Evolutionary conservation across 2,888 invertebrate species (phyloP).

Genomic region (Tetranychus piercei): DNA sequence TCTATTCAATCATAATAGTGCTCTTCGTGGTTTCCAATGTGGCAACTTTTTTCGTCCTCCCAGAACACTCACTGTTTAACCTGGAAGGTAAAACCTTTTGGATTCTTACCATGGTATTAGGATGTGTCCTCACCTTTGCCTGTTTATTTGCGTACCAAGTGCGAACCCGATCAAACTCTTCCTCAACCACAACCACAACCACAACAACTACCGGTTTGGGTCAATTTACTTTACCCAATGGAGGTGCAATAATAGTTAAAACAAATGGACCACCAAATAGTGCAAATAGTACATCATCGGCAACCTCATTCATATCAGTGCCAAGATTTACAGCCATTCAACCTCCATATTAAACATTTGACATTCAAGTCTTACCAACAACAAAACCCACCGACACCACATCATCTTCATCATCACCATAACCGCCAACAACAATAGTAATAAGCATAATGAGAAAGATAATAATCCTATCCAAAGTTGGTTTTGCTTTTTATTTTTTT

Average conservation of each 20-base stretch:
- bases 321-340: constrained; percentile 6
- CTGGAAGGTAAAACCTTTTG: not conserved
- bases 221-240: not conserved
- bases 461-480: too few relatives aligned
- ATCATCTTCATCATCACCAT: not conserved
- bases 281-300: not conserved
- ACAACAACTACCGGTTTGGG: not conserved
- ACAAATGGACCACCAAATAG: not conserved
- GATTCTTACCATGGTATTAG: not conserved
- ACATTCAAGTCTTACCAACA: not conserved
- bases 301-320: constrained; percentile 6
- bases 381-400: not conserved
- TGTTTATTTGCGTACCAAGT: constrained; percentile 12
- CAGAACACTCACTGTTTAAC: constrained; percentile 18
- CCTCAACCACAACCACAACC: constrained; percentile 7
- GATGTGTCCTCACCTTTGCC: not conserved
- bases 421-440: not conserved
- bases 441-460: too few relatives aligned
- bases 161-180: not conserved
- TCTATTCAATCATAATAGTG: constrained; percentile 20
- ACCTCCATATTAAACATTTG: not conserved
- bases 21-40: constrained; percentile 17
- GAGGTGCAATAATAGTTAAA: not conserved
- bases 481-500: too few relatives aligned
- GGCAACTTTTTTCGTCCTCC: constrained; percentile 16